phyloP scores from a whole-genome alignment of 2,888 invertebrate species.

The Meghimatium bilineatum region DNA sequence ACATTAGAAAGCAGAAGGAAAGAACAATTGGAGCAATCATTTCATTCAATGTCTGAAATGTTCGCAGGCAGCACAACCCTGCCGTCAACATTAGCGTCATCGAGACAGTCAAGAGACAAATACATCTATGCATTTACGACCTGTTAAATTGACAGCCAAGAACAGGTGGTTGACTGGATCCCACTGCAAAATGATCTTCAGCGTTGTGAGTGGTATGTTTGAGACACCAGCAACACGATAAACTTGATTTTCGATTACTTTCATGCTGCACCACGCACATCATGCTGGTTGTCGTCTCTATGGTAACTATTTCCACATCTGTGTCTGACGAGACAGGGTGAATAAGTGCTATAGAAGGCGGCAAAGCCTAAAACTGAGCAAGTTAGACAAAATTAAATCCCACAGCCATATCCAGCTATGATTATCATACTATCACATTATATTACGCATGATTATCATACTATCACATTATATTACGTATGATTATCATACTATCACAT shows the following conservation, averaged over 20 bases:
- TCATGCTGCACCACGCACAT: conserved; percentile 23
- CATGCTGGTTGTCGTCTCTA: conserved; percentile 6
- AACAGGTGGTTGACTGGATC: conserved; percentile 4
- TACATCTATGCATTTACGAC: conserved; percentile 31
- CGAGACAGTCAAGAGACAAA: conserved; percentile 39
- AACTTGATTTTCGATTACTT: conserved; percentile 40
- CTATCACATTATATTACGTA: no score
- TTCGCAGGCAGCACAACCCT: conserved; percentile 54
- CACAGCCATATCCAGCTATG: conserved; percentile 66
- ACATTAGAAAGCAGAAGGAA: conserved; percentile 64
- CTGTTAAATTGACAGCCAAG: conserved; percentile 47
- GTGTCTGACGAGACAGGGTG: conserved; percentile 56
- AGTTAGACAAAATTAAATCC: conserved; percentile 65
- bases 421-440: neutral
- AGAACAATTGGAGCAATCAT: conserved; percentile 56
- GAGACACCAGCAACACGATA: neutral
- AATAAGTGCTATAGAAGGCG: conserved; percentile 68
- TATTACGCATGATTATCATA: no score
- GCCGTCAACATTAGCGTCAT: conserved; percentile 56
- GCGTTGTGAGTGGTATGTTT: conserved; percentile 26
- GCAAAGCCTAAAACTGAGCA: conserved; percentile 64
- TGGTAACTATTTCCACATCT: neutral
- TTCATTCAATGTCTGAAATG: conserved; percentile 46
- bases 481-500: no score
- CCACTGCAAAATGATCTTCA: conserved; percentile 45